phyloP scores from a whole-genome alignment of 2,113 vertebrate species.

The Sceloporus undulatus region DNA sequence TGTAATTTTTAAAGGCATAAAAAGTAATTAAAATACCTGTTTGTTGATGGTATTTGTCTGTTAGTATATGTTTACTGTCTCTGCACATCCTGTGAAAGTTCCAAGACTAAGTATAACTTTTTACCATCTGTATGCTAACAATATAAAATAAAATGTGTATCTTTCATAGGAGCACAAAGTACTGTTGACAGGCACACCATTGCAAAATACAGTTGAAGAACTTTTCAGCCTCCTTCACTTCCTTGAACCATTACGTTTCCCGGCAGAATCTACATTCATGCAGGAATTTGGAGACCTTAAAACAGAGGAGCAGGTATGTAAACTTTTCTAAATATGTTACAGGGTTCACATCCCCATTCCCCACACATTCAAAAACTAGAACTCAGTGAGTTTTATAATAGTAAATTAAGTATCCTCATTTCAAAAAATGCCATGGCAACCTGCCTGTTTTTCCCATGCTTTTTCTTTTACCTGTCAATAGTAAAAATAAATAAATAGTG shows the following conservation, averaged over 20 bases:
- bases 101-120: not conserved
- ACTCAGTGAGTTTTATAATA: not conserved
- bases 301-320: slow-evolving; percentile 93
- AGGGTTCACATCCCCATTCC: not conserved
- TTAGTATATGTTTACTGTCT: not conserved
- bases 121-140: not conserved
- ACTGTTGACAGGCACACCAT: slow-evolving; percentile 94
- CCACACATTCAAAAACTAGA: not conserved
- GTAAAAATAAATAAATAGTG: not conserved
- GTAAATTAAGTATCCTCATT: not conserved
- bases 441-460: fast-evolving
- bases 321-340: not conserved
- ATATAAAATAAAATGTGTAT: slow-evolving; percentile 14
- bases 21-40: slow-evolving; percentile 14
- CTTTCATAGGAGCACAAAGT: slow-evolving; percentile 93
- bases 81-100: not conserved
- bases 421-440: not conserved
- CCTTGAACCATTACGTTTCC: slow-evolving; percentile 92
- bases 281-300: slow-evolving; percentile 98
- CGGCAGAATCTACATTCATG: slow-evolving; percentile 96
- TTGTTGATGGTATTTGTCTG: fast-evolving
- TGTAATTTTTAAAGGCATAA: not conserved
- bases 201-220: slow-evolving; percentile 98
- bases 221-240: slow-evolving; percentile 98
- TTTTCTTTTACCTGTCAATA: fast-evolving